phyloP scores from a whole-genome alignment of 1,140 invertebrate species.

The Hylaeus anthracinus region DNA sequence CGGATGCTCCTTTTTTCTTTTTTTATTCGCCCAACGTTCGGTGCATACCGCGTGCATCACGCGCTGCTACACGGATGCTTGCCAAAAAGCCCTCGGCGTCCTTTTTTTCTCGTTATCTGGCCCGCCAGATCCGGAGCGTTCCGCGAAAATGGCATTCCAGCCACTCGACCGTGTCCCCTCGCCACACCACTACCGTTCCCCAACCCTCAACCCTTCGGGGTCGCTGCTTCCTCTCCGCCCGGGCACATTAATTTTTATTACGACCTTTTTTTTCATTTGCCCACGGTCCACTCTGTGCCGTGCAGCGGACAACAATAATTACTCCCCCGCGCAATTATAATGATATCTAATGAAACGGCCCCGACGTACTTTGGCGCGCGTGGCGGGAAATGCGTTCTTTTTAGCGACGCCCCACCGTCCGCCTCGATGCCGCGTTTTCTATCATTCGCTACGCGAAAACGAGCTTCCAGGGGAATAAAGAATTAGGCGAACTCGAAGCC shows the following conservation, averaged over 20 bases:
- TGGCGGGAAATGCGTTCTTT: neutral
- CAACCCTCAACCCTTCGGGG: constrained; percentile 15
- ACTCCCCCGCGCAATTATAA: constrained; percentile 69
- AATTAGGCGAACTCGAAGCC: constrained; percentile 14
- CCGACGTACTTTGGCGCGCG: constrained; percentile 48
- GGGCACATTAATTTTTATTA: constrained; percentile 70
- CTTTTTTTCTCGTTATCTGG: constrained; percentile 45
- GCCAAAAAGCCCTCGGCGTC: constrained; percentile 49
- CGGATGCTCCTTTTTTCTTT: neutral
- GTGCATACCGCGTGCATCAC: constrained; percentile 32
- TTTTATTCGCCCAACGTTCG: constrained; percentile 3
- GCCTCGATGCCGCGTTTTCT: constrained; percentile 8
- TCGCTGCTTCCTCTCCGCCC: neutral
- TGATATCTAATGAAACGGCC: constrained; percentile 71
- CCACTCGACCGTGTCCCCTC: constrained; percentile 42
- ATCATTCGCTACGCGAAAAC: neutral
- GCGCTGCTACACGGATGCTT: constrained; percentile 39
- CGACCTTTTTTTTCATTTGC: constrained; percentile 59
- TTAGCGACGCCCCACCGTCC: neutral
- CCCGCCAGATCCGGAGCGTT: constrained; percentile 52
- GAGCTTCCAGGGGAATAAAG: constrained; percentile 20
- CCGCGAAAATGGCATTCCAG: constrained; percentile 63
- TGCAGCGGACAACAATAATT: constrained; percentile 68
- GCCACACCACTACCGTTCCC: constrained; percentile 2
- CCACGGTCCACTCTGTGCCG: constrained; percentile 28